Base-by-base conservation (phyloP, 2,797 vertebrate genomes). In the Neostethus bicornis region DNA sequence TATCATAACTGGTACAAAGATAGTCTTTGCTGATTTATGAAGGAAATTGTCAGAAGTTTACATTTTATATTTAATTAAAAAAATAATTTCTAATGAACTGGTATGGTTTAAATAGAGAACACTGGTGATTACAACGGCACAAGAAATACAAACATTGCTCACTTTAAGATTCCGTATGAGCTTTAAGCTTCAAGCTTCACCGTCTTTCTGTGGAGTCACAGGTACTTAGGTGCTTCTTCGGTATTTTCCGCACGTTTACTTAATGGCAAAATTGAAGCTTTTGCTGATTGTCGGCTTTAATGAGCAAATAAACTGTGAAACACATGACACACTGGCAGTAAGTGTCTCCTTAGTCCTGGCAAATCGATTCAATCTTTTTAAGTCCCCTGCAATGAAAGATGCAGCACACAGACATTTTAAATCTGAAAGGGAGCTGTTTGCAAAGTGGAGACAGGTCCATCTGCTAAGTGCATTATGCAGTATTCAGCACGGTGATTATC, bases 361-460 rank as follows among this genome's bases (percentile, higher is more conserved):
- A 63, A 4, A 67, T 74, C 31, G 56, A 50, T 71, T 48, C 41
- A n/a, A 16, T 53, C 34, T 53, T 69, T 69, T 61, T 46, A 51
- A 3, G 26, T 58, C 38, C 24, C 47, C 59, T 51, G 29, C 62
- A 34, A 26, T 26, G 34, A 66, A 73, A 56, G 24, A 51, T 45
- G 50, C n/a, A 1, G 0, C 16, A 4, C 3, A 54, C 65, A 69
- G 71, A 58, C 65, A 65, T 77, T 69, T 63, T 45, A 78, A 51
- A 53, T 66, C 60, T 68, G 67, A 62, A n/a, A 21, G 51, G 66
- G 71, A 50, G 61, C 67, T 39, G 58, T 38, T 80, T 52, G 56
- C 59, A 37, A 32, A 37, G 35, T 20, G 71, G 14, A 51, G 66
- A 63, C 61, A 41, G 61, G 25, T 66, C 74, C 42, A 67, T 73